These are phyloP conservation scores for Vollenhovia emeryi DNA, from an alignment of 1,140 invertebrate species.

Conservation along the genomic window DNA sequence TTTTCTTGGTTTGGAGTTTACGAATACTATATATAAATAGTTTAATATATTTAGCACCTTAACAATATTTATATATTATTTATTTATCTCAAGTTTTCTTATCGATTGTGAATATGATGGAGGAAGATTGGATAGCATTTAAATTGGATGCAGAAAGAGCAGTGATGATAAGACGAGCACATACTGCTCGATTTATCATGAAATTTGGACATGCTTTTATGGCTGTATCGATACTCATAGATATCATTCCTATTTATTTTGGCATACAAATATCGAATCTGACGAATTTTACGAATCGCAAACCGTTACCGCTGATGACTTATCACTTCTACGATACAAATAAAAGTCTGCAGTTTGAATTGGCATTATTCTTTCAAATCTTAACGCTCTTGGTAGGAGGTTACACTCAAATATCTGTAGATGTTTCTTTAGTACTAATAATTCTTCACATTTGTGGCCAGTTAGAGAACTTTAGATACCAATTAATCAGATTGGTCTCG, in stretches of 20 bases:
- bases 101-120: conserved; percentile 44
- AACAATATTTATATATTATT: neutral
- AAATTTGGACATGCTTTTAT: neutral
- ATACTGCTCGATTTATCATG: neutral
- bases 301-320: neutral
- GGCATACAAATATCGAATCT: neutral
- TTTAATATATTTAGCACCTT: no score
- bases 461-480: conserved; percentile 31
- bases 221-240: no score
- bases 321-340: conserved; percentile 22
- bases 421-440: neutral
- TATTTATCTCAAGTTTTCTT: neutral
- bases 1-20: no score
- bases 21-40: no score
- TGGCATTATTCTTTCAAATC: neutral
- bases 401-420: conserved; percentile 4
- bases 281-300: neutral
- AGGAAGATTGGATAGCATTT: conserved; percentile 42
- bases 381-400: neutral
- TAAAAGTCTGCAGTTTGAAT: conserved; percentile 40
- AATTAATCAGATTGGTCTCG: neutral
- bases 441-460: conserved; percentile 40
- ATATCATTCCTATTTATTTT: neutral
- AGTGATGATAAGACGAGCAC: conserved; percentile 20
- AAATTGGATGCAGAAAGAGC: conserved; percentile 4